Conservation (phyloP, 2,797 vertebrate species). For the Urosaurus nigricauda region DNA sequence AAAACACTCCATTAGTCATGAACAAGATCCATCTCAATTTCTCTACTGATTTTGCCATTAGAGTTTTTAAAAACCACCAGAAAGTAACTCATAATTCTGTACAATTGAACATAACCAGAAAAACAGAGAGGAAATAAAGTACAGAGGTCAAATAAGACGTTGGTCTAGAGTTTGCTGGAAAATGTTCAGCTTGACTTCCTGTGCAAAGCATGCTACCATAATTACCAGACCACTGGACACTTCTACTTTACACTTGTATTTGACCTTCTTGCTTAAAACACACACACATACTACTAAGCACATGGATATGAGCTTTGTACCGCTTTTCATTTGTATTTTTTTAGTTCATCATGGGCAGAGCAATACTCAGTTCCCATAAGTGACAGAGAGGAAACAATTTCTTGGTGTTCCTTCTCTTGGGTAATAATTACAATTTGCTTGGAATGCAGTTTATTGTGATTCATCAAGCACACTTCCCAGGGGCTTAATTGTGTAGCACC, state of each 20-base stretch:
- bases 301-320: constrained; percentile 40
- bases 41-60: neutral
- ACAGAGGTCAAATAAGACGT: constrained; percentile 3
- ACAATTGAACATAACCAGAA: neutral
- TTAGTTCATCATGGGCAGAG: constrained; percentile 59
- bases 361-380: constrained; percentile 67
- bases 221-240: constrained; percentile 42
- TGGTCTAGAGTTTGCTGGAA: constrained; percentile 19
- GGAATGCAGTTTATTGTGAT: constrained; percentile 73
- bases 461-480: constrained; percentile 73
- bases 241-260: constrained; percentile 34
- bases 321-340: constrained; percentile 44
- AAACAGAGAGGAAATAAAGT: neutral
- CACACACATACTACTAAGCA: neutral
- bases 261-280: constrained; percentile 35
- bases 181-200: constrained; percentile 51
- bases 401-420: constrained; percentile 72
- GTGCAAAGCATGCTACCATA: constrained; percentile 44
- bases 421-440: constrained; percentile 79
- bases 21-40: neutral
- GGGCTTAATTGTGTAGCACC: constrained; percentile 70
- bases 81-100: neutral
- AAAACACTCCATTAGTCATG: neutral
- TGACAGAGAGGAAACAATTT: constrained; percentile 66
- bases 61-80: too few species aligned